These are phyloP conservation scores for Eira barbara DNA, from an alignment of 2,113 vertebrate genomes.

Conservation along the genomic window DNA sequence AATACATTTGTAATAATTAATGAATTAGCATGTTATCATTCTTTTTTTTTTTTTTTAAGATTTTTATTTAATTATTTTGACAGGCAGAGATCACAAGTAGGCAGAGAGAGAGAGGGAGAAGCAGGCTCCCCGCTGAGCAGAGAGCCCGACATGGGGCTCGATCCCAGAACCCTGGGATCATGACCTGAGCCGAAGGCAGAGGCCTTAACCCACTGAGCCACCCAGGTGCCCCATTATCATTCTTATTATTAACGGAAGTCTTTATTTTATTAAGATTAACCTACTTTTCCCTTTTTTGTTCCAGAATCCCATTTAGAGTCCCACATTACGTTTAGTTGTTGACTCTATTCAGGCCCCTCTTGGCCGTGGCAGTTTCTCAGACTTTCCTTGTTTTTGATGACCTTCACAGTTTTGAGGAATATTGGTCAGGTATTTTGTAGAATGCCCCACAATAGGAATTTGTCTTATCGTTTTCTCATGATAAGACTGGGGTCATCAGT, in stretches of 20 bases:
- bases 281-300: background rate
- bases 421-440: background rate
- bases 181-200: no score
- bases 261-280: background rate
- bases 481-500: background rate
- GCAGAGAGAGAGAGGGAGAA: no score
- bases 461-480: background rate
- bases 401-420: background rate
- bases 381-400: background rate
- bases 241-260: background rate
- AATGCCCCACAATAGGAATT: background rate
- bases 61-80: no score
- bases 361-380: background rate
- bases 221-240: background rate
- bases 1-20: background rate
- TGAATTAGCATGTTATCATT: background rate
- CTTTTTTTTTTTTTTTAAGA: background rate
- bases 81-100: no score
- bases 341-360: background rate
- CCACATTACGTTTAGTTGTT: background rate
- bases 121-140: no score
- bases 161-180: no score
- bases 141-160: no score
- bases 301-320: background rate
- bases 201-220: no score